Conservation (phyloP, 2,113 vertebrate species). For the Ammodytes dubius region DNA sequence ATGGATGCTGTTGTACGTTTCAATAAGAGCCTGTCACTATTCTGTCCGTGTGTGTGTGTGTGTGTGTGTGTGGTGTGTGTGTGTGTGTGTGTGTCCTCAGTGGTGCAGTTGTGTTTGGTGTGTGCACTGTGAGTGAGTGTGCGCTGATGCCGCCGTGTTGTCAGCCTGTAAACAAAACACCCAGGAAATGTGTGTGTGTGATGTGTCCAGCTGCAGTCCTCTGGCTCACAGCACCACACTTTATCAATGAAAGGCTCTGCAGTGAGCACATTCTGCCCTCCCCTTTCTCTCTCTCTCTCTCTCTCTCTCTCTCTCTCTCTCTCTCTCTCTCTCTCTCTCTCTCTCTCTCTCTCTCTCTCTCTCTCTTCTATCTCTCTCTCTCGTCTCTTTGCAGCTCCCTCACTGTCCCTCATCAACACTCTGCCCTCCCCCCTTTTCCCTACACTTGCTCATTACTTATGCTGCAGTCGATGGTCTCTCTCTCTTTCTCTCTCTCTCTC, state of each 20-base stretch:
- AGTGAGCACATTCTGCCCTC: constrained; percentile 67
- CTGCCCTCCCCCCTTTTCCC: constrained; percentile 62
- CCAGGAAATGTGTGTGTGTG: constrained; percentile 49
- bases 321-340: constrained; percentile 47
- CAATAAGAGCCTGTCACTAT: constrained; percentile 39
- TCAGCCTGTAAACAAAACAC: constrained; percentile 61
- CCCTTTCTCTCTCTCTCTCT: constrained; percentile 32
- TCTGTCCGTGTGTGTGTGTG: constrained; percentile 19
- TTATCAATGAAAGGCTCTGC: constrained; percentile 85
- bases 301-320: constrained; percentile 16
- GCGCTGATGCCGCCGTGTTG: background rate
- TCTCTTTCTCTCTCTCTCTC: constrained; percentile 43
- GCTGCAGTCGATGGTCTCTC: constrained; percentile 64
- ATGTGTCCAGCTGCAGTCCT: constrained; percentile 68
- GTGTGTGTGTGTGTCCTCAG: constrained; percentile 25
- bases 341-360: constrained; percentile 27
- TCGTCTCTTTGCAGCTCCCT: constrained; percentile 13
- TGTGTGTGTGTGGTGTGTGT: constrained; percentile 9
- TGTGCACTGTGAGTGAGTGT: constrained; percentile 10
- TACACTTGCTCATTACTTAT: constrained; percentile 53
- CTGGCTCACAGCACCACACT: constrained; percentile 57
- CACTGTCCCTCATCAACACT: constrained; percentile 43
- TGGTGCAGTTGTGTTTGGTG: constrained; percentile 27
- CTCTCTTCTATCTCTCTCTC: constrained; percentile 32
- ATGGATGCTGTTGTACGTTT: constrained; percentile 24